Conservation (phyloP, 2,113 vertebrate species). For the Dasyurus viverrinus region DNA sequence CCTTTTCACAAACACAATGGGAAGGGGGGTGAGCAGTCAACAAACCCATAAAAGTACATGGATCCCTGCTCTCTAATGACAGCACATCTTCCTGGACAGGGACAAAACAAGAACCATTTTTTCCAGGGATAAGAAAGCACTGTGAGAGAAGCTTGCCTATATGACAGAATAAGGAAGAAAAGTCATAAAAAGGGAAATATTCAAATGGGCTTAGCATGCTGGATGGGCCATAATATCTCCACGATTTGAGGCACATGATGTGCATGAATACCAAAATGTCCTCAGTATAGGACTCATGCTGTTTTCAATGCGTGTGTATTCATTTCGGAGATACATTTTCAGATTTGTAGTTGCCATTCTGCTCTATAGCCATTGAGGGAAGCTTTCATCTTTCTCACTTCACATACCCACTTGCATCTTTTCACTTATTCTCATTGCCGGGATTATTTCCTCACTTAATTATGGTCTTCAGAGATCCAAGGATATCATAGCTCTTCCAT, state of each 20-base stretch:
- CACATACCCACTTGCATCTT: neutral
- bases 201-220: neutral
- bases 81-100: neutral
- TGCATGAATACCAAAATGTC: neutral
- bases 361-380: neutral
- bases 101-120: neutral
- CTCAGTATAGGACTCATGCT: neutral
- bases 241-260: neutral
- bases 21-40: conserved; percentile 23
- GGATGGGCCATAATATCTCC: neutral
- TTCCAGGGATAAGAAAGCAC: neutral
- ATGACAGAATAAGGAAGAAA: neutral
- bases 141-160: neutral
- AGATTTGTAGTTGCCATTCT: neutral
- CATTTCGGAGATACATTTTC: neutral
- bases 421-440: neutral
- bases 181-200: neutral
- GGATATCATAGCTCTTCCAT: neutral
- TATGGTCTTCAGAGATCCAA: neutral
- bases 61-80: neutral
- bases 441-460: neutral
- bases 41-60: neutral
- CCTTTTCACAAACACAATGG: neutral
- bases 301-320: neutral
- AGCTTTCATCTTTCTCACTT: neutral